Base-by-base conservation (phyloP, 2,797 vertebrate genomes). In the Trematomus bernacchii region DNA sequence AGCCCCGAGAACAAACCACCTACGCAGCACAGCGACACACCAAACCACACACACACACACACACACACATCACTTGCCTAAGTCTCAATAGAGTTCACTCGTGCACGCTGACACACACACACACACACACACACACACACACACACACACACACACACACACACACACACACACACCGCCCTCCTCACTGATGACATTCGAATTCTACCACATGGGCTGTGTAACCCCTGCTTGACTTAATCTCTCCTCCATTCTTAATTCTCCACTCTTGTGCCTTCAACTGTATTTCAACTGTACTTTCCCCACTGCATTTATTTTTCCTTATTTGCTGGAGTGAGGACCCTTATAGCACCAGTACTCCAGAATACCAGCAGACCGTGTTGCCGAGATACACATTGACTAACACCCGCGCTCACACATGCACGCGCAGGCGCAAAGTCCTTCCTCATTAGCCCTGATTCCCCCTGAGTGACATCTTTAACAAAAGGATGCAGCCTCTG, bases 401-500 rank as follows among this genome's bases (percentile, higher is more conserved):
- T 76, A 78, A 77, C 83, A 69, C 60, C 14, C 18, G 3, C 10
- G 18, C 54, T 3, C 73, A 37, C 66, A 30, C 79, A n/a, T 23
- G 48, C 87, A 79, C 65, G 51, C 77, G 80, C 88, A 86, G 85
- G 89, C 89, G 80, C 91, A 89, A 90, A 93, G 91, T 92, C 92
- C 92, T 90, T 91, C 87, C 92, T 93, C 93, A 93, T 94, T 94
- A 93, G 93, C 90, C 93, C 92, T 93, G 91, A 94, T 93, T 92
- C 92, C 92, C 91, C 90, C 91, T 92, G 93, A 94, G 92, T 94
- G 93, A 94, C 92, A 94, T 93, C 89, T 92, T 92, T 94, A 94
- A 94, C 93, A 94, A 93, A 93, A 94, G 93, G 93, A 94, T 93
- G 93, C 91, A 94, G 92, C 91, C 92, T 92, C 93, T 91, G 93